phyloP scores from a whole-genome alignment of 2,797 vertebrate species.

The Ptychadena robeensis region DNA sequence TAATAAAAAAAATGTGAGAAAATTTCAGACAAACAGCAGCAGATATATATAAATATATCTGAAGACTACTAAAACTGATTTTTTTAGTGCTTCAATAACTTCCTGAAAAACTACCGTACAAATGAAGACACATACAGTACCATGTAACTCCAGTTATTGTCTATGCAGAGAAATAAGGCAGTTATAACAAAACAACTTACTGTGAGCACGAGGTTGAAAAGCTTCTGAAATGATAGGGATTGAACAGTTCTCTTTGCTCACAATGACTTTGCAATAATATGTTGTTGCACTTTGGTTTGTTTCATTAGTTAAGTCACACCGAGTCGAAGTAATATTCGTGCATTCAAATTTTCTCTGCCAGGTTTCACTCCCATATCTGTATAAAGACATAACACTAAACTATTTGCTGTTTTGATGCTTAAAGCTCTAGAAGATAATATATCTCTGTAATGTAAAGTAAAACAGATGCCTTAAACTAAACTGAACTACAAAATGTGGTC shows the following conservation, averaged over 20 bases:
- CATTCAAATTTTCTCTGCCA: constrained; percentile 76
- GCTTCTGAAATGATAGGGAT: background rate
- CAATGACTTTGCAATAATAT: constrained; percentile 76
- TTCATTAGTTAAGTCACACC: constrained; percentile 77
- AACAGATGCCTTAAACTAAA: too few relatives aligned
- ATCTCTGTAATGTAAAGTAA: too few relatives aligned
- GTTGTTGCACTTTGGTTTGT: constrained; percentile 71
- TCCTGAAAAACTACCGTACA: too few relatives aligned
- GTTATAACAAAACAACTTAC: background rate
- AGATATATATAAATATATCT: too few relatives aligned
- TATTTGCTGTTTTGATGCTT: background rate
- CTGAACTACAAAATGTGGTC: too few relatives aligned
- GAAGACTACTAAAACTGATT: too few relatives aligned
- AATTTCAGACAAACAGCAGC: too few relatives aligned
- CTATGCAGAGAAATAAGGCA: background rate
- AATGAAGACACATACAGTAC: too few relatives aligned
- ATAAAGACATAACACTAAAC: constrained; percentile 43
- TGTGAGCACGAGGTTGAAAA: background rate
- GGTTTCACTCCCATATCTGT: constrained; percentile 73
- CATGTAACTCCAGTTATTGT: too few relatives aligned
- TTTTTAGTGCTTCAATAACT: too few relatives aligned
- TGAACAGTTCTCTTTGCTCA: constrained; percentile 61
- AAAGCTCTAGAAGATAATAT: background rate
- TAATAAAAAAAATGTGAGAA: too few relatives aligned
- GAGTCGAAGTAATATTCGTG: constrained; percentile 71